Evolutionary conservation across 30 jellyfish, hydroid and myxozoan genomes (phyloP).

Genomic region (Chrysaora quinquecirrha): DNA sequence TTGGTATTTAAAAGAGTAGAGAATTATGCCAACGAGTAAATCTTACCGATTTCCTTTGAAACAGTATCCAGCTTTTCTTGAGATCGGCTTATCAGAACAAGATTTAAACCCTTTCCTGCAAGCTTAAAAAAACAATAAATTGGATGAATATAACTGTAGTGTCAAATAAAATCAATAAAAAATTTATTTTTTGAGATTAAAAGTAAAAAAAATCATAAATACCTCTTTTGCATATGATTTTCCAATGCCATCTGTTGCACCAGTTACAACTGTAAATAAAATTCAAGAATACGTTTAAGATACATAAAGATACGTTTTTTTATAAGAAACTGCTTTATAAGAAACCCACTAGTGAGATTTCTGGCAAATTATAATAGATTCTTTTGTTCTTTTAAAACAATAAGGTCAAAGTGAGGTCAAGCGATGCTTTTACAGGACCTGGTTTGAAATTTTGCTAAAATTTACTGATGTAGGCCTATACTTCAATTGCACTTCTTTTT

Average conservation of each 20-base stretch:
- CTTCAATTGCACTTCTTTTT: too few species aligned
- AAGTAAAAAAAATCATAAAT: neutral
- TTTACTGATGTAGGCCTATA: neutral
- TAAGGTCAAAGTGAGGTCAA: neutral
- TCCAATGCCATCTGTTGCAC: slow-evolving; percentile 92
- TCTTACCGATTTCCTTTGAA: slow-evolving; percentile 62
- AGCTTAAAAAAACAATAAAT: slow-evolving; percentile 5
- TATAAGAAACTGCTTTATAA: too few species aligned
- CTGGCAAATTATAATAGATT: too few species aligned
- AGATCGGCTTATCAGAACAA: slow-evolving; percentile 72
- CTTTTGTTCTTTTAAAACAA: too few species aligned
- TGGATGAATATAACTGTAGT: neutral
- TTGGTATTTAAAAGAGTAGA: too few species aligned
- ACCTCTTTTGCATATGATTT: slow-evolving; percentile 80
- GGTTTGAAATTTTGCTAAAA: neutral
- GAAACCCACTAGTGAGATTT: too few species aligned
- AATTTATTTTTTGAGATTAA: neutral
- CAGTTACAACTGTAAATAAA: slow-evolving; percentile 63
- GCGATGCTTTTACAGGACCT: neutral
- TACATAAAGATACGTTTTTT: neutral
- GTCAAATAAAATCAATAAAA: neutral
- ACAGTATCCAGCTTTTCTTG: slow-evolving; percentile 61
- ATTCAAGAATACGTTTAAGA: neutral
- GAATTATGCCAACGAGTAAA: too few species aligned
- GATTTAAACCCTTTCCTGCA: slow-evolving; percentile 60